Evolutionary conservation across 2,797 vertebrate species (phyloP), one percentile per base, ranked within the genome.

Genomic region (Cheirogaleus major): DNA sequence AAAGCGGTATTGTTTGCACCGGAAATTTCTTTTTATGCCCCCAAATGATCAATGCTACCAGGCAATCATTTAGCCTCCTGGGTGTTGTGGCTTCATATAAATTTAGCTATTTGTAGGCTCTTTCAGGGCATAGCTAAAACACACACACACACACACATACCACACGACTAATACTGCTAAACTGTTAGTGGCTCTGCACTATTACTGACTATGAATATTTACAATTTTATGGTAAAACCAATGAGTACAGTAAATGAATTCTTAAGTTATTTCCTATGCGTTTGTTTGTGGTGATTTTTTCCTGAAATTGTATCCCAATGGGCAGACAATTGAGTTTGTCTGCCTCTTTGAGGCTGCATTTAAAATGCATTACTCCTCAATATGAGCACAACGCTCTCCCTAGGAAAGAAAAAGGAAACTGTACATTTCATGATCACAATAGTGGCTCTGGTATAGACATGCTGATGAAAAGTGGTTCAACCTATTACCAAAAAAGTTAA

Each of bases 21-120:
- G 12, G 70, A 98, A 91, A 97, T 96, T 96, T 97, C 35, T 96
- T 97, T 97, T 97, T 95, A 95, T 83, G 92, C 27, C 50, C 59
- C 89, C 92, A 95, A 97, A 12, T 1, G 1, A 70, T 82, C 97
- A 96, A 32, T 0, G 59, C 52, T 95, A 96, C 96, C 8, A 95
- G 65, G 65, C 32, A 93, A 87, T 92, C 79, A 94, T 73, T 96
- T 70, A 92, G 70, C 9, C 67, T 96, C 80, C 38, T 92, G 67
- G 69, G 81, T 5, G 92, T 18, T 95, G 55, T 76, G 79, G 55
- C 7, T 95, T 96, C 73, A 79, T 65, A 59, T 38, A 38, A 95
- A 96, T 92, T 61, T 82, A 88, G 50, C 18, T 82, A 59, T 93
- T 67, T 89, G 38, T 85, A 93, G 55, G 50, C 75, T 93, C 25